phyloP scores from a whole-genome alignment of 2,797 vertebrate species.

The Gephyroberyx darwinii region DNA sequence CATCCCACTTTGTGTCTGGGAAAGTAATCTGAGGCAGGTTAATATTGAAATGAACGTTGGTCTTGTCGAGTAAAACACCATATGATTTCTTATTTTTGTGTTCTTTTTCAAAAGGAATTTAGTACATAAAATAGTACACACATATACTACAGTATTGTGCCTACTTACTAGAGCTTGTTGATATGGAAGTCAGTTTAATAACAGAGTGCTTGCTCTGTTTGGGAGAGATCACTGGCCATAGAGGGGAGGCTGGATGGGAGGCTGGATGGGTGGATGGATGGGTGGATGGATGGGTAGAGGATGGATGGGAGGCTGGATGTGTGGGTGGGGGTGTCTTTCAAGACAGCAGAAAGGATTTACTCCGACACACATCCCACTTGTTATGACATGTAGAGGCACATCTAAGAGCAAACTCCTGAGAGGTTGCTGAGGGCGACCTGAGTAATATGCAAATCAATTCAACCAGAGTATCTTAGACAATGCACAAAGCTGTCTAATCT shows the following conservation, averaged over 20 bases:
- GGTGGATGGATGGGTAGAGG: constrained; percentile 53
- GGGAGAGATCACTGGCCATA: too few relatives aligned
- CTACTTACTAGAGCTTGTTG: neutral
- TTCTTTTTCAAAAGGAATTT: too few relatives aligned
- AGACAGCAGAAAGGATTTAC: constrained; percentile 66
- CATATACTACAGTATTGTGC: neutral
- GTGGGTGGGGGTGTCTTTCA: constrained; percentile 26
- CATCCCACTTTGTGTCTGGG: neutral
- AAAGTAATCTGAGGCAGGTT: constrained; percentile 1
- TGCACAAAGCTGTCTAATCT: constrained; percentile 77
- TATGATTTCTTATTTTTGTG: neutral
- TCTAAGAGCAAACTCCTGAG: constrained; percentile 79
- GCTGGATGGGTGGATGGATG: constrained; percentile 45
- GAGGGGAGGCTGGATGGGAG: too few relatives aligned
- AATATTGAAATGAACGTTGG: constrained; percentile 4
- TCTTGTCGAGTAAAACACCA: neutral
- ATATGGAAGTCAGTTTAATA: neutral
- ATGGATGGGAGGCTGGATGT: constrained; percentile 29
- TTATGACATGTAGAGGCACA: constrained; percentile 78
- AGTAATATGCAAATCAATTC: constrained; percentile 80
- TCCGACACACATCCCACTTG: constrained; percentile 72
- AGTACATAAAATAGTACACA: neutral
- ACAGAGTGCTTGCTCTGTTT: too few relatives aligned
- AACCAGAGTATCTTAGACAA: constrained; percentile 79
- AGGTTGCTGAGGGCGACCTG: constrained; percentile 81